phyloP scores from a whole-genome alignment of 2,113 vertebrate genomes.

The Tinamus guttatus region DNA sequence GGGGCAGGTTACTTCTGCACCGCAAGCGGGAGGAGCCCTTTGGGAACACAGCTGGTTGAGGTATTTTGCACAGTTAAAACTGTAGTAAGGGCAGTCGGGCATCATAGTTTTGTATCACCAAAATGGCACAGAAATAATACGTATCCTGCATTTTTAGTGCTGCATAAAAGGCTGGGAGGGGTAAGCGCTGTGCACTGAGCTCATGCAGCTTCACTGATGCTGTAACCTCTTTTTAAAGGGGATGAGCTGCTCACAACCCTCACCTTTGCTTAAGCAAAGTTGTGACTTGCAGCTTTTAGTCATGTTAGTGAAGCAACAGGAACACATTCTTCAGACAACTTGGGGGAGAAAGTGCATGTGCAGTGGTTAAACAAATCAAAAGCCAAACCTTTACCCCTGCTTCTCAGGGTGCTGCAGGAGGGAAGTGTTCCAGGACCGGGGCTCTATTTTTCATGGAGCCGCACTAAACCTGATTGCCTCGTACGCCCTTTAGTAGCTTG shows the following conservation, averaged over 20 bases:
- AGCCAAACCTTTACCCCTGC: not conserved
- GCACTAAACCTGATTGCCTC: rapidly evolving
- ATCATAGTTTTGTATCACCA: not conserved
- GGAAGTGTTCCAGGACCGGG: not conserved
- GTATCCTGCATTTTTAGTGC: rapidly evolving
- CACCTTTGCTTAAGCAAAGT: too few species aligned
- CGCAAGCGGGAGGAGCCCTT: not conserved
- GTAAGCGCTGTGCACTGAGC: rapidly evolving
- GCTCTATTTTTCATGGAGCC: not conserved
- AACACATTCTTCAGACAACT: conserved; percentile 11
- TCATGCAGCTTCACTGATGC: rapidly evolving
- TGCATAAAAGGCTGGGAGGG: rapidly evolving
- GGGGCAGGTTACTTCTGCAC: not conserved
- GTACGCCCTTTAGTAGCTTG: not conserved
- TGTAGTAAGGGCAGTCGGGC: rapidly evolving
- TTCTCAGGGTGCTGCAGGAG: not conserved
- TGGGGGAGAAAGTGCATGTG: conserved; percentile 56
- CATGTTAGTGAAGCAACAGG: not conserved
- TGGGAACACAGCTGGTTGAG: not conserved
- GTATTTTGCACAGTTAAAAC: not conserved
- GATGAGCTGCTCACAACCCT: rapidly evolving
- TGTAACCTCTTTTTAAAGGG: not conserved
- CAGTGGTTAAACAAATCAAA: not conserved
- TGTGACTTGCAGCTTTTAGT: not conserved
- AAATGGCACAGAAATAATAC: not conserved